Evolutionary conservation across 2,888 invertebrate genomes (phyloP), one percentile per base, ranked within the genome.

Genomic region (Lithophane socia): DNA sequence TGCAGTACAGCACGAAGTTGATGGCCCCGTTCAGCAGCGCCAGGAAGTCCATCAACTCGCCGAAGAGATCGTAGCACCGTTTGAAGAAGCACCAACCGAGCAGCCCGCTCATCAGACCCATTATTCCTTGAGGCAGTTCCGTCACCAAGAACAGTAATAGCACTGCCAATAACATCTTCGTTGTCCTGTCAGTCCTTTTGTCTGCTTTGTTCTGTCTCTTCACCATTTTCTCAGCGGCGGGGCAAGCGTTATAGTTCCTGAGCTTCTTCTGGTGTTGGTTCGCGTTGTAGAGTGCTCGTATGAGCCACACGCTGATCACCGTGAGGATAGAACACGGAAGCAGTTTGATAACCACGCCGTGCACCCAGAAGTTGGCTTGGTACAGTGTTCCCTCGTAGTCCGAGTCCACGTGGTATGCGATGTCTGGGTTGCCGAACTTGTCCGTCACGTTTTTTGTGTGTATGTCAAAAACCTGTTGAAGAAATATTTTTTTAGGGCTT

Each of bases 1-100:
- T 97, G 91, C 99, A 99, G 93, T 99, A 99, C 64, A 99, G 97
- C 74, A 99, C 98, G 92, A 99, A 99, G 94, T 99, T 99, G 78
- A 99, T 98, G 0, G 99, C 98, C 13, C 99, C 99, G 94, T 99
- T 99, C 88, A 99, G 96, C 77, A 99, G 97, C 0, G 99, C 99
- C 91, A 99, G 94, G 80, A 99, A 98, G 94, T 99, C 99, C 98
- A 99, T 98, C 75, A 99, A 92, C 92, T 99, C 99, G 1, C 98
- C 98, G 83, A 98, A 98, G 66, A 98, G 97, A 84, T 97, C 97
- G 94, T 99, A 99, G 93, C 98, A 99, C 54, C 97, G 97, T 72
- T 97, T 96, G 91, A 98, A 98, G 94, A 99, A 98, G 80, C 97
- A 97, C 92, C 97, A 94, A 21, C 97, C 97, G 67, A 98, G 93